Conservation (phyloP, 2,113 vertebrate species). For the Gobio gobio region DNA sequence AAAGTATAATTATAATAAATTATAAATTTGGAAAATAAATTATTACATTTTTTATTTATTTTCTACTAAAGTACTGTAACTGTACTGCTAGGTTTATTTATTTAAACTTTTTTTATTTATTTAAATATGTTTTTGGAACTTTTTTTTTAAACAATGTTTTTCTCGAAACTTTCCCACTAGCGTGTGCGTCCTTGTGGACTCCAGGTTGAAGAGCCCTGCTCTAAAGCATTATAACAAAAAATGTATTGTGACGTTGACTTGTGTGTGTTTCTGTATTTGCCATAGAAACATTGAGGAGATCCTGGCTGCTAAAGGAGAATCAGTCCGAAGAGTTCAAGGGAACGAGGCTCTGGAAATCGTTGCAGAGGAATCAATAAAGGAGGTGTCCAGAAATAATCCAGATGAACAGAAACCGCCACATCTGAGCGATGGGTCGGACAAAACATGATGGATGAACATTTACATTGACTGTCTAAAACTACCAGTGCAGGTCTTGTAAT, state of each 20-base stretch:
- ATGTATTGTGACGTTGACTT: background rate
- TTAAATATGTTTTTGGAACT: too few relatives aligned
- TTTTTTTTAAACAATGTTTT: background rate
- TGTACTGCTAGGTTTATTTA: too few relatives aligned
- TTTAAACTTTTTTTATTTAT: too few relatives aligned
- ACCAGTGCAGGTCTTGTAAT: background rate
- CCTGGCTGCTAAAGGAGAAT: conserved; percentile 89
- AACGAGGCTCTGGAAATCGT: conserved; percentile 82
- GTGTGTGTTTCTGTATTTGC: background rate
- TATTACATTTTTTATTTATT: too few relatives aligned
- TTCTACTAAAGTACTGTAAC: too few relatives aligned
- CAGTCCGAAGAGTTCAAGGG: conserved; percentile 77
- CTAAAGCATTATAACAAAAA: background rate
- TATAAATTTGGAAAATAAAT: too few relatives aligned
- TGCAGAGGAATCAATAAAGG: conserved; percentile 65
- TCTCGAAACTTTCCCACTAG: background rate
- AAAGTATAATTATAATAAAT: too few relatives aligned
- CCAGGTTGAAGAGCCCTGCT: background rate
- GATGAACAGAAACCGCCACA: conserved; percentile 42
- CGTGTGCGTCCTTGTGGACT: too few relatives aligned
- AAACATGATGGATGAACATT: conserved; percentile 52
- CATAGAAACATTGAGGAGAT: conserved; percentile 95
- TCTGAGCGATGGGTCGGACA: conserved; percentile 39
- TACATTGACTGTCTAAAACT: background rate
- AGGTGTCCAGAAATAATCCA: conserved; percentile 40